phyloP scores from a whole-genome alignment of 2,888 invertebrate species.

The Cosmopolites sordidus region DNA sequence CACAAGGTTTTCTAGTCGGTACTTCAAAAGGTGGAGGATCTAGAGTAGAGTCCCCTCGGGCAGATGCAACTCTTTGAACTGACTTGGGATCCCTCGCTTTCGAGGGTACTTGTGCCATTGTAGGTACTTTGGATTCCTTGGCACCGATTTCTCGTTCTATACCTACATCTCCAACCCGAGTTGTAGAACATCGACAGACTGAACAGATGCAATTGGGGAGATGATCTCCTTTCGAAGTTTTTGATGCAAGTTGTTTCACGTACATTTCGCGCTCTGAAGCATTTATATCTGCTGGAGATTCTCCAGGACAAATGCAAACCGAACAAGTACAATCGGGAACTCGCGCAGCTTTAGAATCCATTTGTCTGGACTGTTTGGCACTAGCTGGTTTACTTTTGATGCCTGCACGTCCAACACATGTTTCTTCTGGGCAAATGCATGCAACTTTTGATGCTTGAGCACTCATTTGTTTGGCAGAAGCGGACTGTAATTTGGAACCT shows the following conservation, averaged over 20 bases:
- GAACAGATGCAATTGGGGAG: neutral
- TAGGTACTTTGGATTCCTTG: neutral
- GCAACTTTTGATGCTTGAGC: too few relatives aligned
- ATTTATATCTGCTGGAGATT: neutral
- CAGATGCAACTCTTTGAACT: neutral
- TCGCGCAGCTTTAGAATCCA: too few relatives aligned
- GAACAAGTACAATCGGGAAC: neutral
- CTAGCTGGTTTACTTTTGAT: too few relatives aligned
- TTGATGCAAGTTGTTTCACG: neutral
- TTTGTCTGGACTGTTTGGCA: too few relatives aligned
- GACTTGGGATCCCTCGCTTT: neutral
- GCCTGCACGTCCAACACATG: too few relatives aligned
- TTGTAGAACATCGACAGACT: neutral
- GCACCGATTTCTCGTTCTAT: neutral
- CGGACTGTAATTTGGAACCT: neutral
- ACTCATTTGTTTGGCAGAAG: neutral
- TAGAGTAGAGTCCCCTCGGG: neutral
- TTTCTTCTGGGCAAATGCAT: too few relatives aligned
- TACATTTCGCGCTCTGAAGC: too few relatives aligned
- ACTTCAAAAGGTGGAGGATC: slow-evolving; percentile 29
- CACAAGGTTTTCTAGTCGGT: slow-evolving; percentile 20
- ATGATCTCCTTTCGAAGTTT: neutral
- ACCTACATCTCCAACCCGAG: neutral
- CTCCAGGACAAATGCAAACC: neutral
- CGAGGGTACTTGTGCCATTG: neutral